Conservation (phyloP, 2,113 vertebrate species). For the Mus pahari region DNA sequence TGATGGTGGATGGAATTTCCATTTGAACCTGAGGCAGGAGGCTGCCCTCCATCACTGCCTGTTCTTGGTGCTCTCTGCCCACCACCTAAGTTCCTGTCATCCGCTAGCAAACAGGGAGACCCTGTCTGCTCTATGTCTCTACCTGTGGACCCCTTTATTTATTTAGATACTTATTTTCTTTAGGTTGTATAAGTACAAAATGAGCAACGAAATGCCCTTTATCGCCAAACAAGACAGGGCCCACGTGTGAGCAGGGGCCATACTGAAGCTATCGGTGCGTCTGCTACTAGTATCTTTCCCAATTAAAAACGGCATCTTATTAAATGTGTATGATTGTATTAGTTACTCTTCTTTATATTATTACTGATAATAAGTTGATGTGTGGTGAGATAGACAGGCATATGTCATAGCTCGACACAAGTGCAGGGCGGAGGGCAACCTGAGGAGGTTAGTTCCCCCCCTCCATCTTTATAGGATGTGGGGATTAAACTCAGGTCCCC, state of each 20-base stretch:
- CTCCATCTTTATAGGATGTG: not conserved
- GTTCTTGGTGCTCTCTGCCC: not conserved
- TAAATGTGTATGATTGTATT: not conserved
- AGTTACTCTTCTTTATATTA: too few relatives aligned
- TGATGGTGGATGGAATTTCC: not conserved
- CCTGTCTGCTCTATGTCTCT: not conserved
- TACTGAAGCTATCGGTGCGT: not conserved
- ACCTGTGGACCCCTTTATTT: not conserved
- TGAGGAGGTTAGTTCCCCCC: not conserved
- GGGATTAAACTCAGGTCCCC: not conserved
- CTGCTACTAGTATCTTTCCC: not conserved
- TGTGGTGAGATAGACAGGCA: not conserved
- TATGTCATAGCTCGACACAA: not conserved
- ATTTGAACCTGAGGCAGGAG: not conserved
- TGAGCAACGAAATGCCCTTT: not conserved
- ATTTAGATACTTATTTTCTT: not conserved
- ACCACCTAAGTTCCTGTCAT: not conserved
- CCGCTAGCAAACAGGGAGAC: not conserved
- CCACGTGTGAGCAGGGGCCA: accelerated
- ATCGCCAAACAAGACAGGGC: not conserved
- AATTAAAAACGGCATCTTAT: not conserved
- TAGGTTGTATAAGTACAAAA: not conserved
- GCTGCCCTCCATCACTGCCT: not conserved
- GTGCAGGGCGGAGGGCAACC: not conserved
- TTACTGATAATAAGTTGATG: not conserved